Conservation (phyloP, 2,888 invertebrate species). For the Campoplex nolae region DNA sequence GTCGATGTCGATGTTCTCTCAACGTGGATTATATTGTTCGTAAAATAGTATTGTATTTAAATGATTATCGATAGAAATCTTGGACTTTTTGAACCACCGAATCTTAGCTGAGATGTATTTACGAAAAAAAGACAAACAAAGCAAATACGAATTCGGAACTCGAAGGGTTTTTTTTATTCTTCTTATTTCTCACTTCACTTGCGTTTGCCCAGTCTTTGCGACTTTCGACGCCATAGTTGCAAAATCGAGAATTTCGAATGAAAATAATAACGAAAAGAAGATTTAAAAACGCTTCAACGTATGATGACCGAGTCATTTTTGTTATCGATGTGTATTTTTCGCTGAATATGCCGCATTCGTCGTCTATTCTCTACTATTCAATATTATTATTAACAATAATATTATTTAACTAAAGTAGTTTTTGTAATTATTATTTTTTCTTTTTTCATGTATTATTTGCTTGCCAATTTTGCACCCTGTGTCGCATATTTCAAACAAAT, state of each 20-base stretch:
- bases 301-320: conserved; percentile 24
- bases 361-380: conserved; percentile 26
- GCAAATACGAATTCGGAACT: background rate
- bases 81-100: conserved; percentile 33
- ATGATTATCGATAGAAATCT: conserved; percentile 43
- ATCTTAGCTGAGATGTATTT: conserved; percentile 49
- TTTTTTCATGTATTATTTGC: conserved; percentile 48
- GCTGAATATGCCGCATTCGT: conserved; percentile 39
- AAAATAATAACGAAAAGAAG: background rate
- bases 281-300: background rate
- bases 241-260: background rate
- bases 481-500: conserved; percentile 47
- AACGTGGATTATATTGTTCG: conserved; percentile 37
- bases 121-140: background rate
- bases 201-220: conserved; percentile 23
- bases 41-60: conserved; percentile 40
- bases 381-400: conserved; percentile 25
- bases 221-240: background rate
- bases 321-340: conserved; percentile 25
- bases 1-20: conserved; percentile 43
- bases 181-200: conserved; percentile 28
- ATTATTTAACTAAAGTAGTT: conserved; percentile 29
- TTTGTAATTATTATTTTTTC: conserved; percentile 8
- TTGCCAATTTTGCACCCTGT: conserved; percentile 59
- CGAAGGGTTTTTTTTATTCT: conserved; percentile 31